phyloP scores from a whole-genome alignment of 2,113 vertebrate genomes.

The Petroica traversi region DNA sequence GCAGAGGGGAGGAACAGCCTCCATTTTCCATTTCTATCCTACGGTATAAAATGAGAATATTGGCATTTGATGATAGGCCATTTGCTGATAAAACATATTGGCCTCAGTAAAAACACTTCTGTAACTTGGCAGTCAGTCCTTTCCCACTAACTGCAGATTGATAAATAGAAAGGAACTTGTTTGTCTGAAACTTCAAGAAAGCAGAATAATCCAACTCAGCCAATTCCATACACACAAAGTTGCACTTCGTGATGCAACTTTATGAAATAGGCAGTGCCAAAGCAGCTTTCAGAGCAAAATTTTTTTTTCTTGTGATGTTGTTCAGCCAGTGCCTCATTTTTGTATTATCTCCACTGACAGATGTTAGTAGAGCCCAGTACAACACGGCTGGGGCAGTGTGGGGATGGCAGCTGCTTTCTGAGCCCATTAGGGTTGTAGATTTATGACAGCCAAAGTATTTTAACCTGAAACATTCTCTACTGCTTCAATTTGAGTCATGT shows the following conservation, averaged over 20 bases:
- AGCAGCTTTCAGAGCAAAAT: background rate
- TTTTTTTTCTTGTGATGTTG: background rate
- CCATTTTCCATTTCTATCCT: background rate
- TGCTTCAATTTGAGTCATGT: background rate
- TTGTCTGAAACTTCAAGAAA: background rate
- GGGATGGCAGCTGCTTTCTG: background rate
- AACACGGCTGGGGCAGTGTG: background rate
- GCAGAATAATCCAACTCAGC: background rate
- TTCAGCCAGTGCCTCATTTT: background rate
- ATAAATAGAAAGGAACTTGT: background rate
- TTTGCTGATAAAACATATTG: background rate
- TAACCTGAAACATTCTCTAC: background rate
- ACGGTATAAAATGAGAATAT: background rate
- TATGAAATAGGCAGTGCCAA: background rate
- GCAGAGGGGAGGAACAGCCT: background rate
- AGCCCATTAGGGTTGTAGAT: background rate
- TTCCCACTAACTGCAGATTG: background rate
- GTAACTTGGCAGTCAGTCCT: background rate
- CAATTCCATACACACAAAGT: background rate
- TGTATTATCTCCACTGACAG: background rate
- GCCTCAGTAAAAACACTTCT: background rate
- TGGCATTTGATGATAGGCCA: background rate
- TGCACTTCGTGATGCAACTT: background rate
- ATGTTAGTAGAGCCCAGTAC: background rate
- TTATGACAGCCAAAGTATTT: background rate